phyloP scores from a whole-genome alignment of 2,113 vertebrate genomes.

The Pungitius pungitius region DNA sequence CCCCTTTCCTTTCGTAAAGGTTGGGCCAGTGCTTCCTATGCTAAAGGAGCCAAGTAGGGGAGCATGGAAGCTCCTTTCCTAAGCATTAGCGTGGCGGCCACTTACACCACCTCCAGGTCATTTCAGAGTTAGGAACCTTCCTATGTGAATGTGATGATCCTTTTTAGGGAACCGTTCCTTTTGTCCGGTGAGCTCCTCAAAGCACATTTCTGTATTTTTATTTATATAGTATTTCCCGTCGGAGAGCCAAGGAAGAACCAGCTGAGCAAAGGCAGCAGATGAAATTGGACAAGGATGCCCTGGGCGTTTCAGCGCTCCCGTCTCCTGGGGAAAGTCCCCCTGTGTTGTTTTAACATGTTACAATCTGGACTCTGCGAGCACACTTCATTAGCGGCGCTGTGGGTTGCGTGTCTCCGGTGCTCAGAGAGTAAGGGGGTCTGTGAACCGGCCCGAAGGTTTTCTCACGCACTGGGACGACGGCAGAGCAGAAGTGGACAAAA shows the following conservation, averaged over 20 bases:
- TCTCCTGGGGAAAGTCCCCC: constrained; percentile 3
- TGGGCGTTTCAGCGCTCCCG: background rate
- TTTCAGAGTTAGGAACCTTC: too few species aligned
- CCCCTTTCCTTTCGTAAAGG: too few species aligned
- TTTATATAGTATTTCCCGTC: background rate
- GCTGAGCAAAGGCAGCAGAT: constrained; percentile 13
- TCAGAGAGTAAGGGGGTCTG: constrained; percentile 26
- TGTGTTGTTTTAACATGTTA: constrained; percentile 37
- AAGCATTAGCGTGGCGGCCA: too few species aligned
- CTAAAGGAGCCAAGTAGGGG: too few species aligned
- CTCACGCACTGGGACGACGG: constrained; percentile 66
- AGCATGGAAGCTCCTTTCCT: too few species aligned
- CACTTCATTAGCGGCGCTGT: constrained; percentile 30
- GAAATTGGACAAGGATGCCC: constrained; percentile 26
- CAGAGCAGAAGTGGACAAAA: constrained; percentile 46
- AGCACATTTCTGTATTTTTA: background rate
- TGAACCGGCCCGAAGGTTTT: constrained; percentile 21
- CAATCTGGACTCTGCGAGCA: constrained; percentile 14
- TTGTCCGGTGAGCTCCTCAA: background rate
- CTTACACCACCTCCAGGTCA: too few species aligned
- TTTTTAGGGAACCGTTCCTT: background rate
- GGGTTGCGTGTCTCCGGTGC: constrained; percentile 47
- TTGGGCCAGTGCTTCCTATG: too few species aligned
- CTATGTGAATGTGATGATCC: background rate
- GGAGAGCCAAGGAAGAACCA: background rate